phyloP scores from a whole-genome alignment of 2,113 vertebrate species.

The Empidonax alnorum region DNA sequence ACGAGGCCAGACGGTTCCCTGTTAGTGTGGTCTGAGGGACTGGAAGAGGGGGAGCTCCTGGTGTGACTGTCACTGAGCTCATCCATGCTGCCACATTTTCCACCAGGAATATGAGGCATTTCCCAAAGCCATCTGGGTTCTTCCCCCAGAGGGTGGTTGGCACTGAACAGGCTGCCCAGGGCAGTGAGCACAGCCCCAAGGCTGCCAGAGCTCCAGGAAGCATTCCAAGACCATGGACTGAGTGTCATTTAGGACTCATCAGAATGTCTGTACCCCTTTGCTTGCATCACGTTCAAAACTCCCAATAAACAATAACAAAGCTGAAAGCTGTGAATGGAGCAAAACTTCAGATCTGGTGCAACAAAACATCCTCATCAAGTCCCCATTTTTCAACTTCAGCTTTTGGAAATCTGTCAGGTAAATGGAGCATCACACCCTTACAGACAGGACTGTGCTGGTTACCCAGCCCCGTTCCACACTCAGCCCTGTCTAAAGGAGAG shows the following conservation, averaged over 20 bases:
- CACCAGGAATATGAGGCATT: not conserved
- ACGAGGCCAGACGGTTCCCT: not conserved
- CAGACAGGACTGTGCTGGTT: not conserved
- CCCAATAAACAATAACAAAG: not conserved
- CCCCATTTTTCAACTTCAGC: not conserved
- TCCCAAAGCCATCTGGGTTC: not conserved
- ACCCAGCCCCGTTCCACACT: not conserved
- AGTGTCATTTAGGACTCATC: no score
- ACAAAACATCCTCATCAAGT: not conserved
- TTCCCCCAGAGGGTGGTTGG: not conserved
- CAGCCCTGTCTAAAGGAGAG: not conserved
- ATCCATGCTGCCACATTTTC: not conserved
- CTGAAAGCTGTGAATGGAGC: not conserved
- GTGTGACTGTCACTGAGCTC: not conserved
- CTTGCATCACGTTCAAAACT: not conserved
- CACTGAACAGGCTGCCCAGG: not conserved
- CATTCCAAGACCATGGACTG: no score
- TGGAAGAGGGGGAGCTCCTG: not conserved
- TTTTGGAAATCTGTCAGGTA: constrained; percentile 16
- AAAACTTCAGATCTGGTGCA: not conserved
- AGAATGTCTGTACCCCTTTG: not conserved
- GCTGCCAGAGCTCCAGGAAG: not conserved
- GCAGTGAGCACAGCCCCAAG: not conserved
- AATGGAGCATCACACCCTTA: not conserved
- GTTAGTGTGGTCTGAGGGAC: not conserved